These are phyloP conservation scores for Aquatica leii DNA, from an alignment of 2,888 invertebrate genomes.

Conservation along the genomic window DNA sequence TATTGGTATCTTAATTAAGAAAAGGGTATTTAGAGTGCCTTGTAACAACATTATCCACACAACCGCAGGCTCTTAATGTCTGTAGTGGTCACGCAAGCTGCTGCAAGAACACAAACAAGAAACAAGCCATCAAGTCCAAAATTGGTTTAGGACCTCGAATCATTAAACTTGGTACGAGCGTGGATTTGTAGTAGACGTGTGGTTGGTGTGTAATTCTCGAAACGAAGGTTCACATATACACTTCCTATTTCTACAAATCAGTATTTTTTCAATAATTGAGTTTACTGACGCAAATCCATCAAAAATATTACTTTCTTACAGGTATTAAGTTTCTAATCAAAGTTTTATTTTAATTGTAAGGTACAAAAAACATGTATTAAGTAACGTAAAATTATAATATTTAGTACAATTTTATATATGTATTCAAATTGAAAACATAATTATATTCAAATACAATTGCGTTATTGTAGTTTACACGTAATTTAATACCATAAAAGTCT, in stretches of 20 bases:
- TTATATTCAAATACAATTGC: no score
- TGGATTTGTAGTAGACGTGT: conserved; percentile 32
- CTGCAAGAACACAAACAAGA: conserved; percentile 38
- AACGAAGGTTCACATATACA: conserved; percentile 15
- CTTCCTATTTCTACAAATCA: conserved; percentile 1
- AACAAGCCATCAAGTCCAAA: conserved; percentile 38
- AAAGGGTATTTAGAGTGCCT: conserved; percentile 31
- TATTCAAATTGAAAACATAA: no score
- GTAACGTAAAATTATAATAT: no score
- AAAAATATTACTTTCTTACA: no score
- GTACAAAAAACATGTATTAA: no score
- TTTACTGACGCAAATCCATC: no score
- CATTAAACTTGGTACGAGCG: conserved; percentile 33
- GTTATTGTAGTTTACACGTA: no score
- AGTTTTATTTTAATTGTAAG: no score
- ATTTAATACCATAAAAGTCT: no score
- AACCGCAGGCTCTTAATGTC: conserved; percentile 35
- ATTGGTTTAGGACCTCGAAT: conserved; percentile 37
- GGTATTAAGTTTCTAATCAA: no score
- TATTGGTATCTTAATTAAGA: conserved; percentile 32
- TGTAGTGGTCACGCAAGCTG: conserved; percentile 38
- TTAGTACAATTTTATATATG: no score
- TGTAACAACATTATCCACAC: conserved; percentile 34
- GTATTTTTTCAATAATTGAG: no score
- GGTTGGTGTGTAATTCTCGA: conserved; percentile 26